Percentiles rank a stretch among this genome's conserved stretches.
Evolutionary conservation across 2,797 vertebrate genomes (phyloP).

Genomic region (Clarias fuscus): DNA sequence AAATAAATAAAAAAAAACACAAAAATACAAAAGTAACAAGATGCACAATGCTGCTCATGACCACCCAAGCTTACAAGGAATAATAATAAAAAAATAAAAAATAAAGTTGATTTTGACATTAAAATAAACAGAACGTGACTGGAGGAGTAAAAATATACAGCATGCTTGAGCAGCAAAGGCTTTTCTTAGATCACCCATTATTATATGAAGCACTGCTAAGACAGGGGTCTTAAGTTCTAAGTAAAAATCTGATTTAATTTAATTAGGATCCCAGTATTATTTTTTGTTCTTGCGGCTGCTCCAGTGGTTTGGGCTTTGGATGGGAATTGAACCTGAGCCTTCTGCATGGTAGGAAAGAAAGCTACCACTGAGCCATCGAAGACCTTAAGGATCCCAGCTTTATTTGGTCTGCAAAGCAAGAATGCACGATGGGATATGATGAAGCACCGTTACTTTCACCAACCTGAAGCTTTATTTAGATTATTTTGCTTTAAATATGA

Average conservation of each 20-base stretch:
- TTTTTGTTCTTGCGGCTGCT: too few relatives aligned
- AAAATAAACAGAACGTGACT: background rate
- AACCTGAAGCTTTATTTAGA: background rate
- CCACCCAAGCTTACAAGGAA: background rate
- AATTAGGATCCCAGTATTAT: background rate
- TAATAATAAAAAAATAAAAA: background rate
- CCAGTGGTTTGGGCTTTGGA: too few relatives aligned
- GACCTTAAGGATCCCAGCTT: too few relatives aligned
- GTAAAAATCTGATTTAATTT: background rate
- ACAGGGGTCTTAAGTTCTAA: background rate
- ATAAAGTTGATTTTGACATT: background rate
- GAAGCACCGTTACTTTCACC: background rate
- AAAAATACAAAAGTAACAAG: background rate
- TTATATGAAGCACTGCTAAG: background rate
- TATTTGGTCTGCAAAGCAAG: too few relatives aligned
- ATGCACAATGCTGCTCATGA: background rate
- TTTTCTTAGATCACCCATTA: background rate
- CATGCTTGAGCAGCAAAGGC: background rate
- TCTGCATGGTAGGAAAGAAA: too few relatives aligned
- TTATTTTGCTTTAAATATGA: background rate
- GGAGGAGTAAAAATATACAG: background rate
- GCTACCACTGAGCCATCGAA: too few relatives aligned
- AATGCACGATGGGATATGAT: background rate
- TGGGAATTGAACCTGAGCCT: too few relatives aligned
- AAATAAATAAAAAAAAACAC: background rate